Conservation (phyloP, 1,140 invertebrate genomes). For the Cepaea nemoralis region DNA sequence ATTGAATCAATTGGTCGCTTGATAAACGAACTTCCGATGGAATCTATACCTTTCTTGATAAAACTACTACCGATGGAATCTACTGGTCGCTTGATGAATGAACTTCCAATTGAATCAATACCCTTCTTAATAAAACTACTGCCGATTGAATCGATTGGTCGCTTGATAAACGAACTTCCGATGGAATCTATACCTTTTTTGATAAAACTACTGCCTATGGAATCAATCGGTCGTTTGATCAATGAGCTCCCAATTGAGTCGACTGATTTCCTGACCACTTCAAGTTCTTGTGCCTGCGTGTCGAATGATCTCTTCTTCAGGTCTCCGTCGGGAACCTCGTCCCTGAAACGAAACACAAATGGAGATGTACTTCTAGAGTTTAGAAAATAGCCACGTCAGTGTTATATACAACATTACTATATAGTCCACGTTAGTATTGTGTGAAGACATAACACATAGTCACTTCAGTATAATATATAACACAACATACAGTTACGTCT, state of each 20-base stretch:
- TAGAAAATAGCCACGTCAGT: no score
- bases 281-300: no score
- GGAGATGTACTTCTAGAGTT: no score
- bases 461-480: no score
- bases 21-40: neutral
- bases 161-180: neutral
- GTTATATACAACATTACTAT: no score
- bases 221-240: neutral
- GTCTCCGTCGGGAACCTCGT: no score
- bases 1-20: neutral
- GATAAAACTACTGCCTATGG: constrained; percentile 1
- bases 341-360: no score
- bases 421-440: no score
- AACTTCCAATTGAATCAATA: constrained; percentile 3
- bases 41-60: neutral
- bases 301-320: no score
- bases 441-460: no score
- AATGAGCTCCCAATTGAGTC: neutral
- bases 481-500: no score
- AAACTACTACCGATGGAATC: constrained; percentile 3
- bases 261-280: no score
- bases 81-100: neutral
- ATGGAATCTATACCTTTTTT: neutral
- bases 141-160: neutral
- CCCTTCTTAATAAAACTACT: constrained; percentile 6